These are phyloP conservation scores for Calyptomena viridis DNA, from an alignment of 2,113 vertebrate genomes.

Conservation along the genomic window DNA sequence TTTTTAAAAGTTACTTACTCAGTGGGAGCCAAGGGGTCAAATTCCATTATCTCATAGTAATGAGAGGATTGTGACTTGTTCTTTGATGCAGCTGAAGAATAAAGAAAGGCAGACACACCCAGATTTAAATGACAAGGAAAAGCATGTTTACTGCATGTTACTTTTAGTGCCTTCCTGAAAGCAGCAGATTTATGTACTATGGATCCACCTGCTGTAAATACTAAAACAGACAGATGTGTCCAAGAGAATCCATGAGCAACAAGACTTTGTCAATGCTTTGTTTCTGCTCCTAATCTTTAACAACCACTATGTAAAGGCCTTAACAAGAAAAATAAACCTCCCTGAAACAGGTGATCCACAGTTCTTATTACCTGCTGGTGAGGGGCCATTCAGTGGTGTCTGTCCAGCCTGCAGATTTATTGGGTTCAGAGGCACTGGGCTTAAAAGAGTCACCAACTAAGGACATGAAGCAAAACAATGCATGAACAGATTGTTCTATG, in stretches of 20 bases:
- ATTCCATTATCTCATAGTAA: slow-evolving; percentile 80
- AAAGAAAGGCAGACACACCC: not conserved
- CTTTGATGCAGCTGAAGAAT: slow-evolving; percentile 49
- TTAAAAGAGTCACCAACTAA: slow-evolving; percentile 47
- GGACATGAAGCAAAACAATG: not conserved
- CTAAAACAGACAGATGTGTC: not conserved
- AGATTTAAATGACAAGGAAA: not conserved
- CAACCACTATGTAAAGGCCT: not conserved
- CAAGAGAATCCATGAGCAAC: not conserved
- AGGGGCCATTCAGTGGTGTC: not conserved
- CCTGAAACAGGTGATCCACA: not conserved
- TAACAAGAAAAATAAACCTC: not conserved
- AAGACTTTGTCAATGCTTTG: not conserved
- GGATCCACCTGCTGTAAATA: not conserved
- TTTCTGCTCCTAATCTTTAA: not conserved
- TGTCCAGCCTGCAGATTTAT: slow-evolving; percentile 20
- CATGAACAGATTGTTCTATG: not conserved
- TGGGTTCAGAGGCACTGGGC: slow-evolving; percentile 65
- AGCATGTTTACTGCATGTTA: not conserved
- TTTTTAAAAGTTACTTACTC: slow-evolving; percentile 75
- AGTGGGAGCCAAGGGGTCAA: slow-evolving; percentile 77
- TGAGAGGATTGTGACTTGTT: slow-evolving; percentile 53
- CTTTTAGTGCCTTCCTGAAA: not conserved
- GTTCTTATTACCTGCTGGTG: slow-evolving; percentile 51
- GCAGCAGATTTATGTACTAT: not conserved